phyloP scores from a whole-genome alignment of 2,113 vertebrate genomes.

The Hippocampus barbouri region DNA sequence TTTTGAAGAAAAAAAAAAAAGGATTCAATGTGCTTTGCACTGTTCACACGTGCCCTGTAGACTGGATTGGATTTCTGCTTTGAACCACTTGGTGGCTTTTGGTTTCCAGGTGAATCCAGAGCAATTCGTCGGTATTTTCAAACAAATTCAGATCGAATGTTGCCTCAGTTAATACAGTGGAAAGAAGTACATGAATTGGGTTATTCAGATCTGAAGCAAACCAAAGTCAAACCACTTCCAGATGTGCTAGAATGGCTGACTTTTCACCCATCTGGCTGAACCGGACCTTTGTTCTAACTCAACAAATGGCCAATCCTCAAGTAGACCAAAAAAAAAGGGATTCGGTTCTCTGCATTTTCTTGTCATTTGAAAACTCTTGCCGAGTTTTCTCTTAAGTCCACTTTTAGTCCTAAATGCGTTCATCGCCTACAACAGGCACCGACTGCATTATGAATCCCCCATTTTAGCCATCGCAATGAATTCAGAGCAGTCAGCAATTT shows the following conservation, averaged over 20 bases:
- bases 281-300: neutral
- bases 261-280: neutral
- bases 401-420: neutral
- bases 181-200: neutral
- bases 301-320: neutral
- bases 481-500: too few species aligned
- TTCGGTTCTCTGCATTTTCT: neutral
- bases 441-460: too few species aligned
- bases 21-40: neutral
- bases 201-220: neutral
- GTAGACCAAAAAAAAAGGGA: neutral
- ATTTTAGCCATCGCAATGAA: too few species aligned
- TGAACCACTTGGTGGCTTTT: neutral
- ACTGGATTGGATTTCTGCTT: neutral
- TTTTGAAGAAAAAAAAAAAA: neutral
- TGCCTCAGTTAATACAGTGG: neutral
- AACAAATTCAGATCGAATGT: neutral
- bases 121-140: neutral
- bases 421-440: too few species aligned
- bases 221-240: neutral
- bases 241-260: neutral
- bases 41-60: neutral
- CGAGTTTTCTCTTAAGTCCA: neutral
- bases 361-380: neutral
- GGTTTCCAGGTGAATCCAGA: neutral